phyloP scores from a whole-genome alignment of 1,140 invertebrate species.

The Marisa cornuarietis region DNA sequence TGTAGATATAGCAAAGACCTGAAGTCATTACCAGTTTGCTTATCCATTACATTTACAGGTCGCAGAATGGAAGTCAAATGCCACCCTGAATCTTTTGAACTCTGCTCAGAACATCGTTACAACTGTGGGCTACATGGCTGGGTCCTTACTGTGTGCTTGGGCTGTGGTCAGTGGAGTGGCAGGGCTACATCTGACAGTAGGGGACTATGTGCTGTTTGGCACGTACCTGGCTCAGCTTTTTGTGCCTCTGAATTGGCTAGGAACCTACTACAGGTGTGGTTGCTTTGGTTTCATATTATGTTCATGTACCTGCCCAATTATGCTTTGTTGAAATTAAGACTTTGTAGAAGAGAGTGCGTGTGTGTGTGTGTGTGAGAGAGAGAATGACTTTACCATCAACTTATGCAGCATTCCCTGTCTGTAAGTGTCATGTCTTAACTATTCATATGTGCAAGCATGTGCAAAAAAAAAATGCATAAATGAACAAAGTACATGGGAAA shows the following conservation, averaged over 20 bases:
- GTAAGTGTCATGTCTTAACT: no score
- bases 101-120: slow-evolving; percentile 90
- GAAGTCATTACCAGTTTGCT: no score
- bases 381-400: neutral
- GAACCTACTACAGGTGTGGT: slow-evolving; percentile 95
- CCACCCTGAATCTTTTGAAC: slow-evolving; percentile 89
- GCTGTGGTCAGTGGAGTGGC: slow-evolving; percentile 71
- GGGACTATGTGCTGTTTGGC: slow-evolving; percentile 94
- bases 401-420: no score
- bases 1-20: no score
- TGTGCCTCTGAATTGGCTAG: slow-evolving; percentile 95
- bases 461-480: neutral
- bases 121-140: slow-evolving; percentile 83
- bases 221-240: slow-evolving; percentile 97
- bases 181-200: slow-evolving; percentile 77
- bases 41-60: slow-evolving; percentile 68
- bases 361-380: neutral
- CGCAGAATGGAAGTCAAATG: slow-evolving; percentile 86
- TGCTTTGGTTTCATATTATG: neutral
- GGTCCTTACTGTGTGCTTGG: slow-evolving; percentile 85
- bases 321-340: neutral
- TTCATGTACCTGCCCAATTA: neutral
- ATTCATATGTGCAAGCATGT: neutral
- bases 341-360: no score
- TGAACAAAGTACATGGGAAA: neutral